These are phyloP conservation scores for Leptinotarsa rubiginosa DNA, from an alignment of 2,888 invertebrate genomes.

Conservation along the genomic window DNA sequence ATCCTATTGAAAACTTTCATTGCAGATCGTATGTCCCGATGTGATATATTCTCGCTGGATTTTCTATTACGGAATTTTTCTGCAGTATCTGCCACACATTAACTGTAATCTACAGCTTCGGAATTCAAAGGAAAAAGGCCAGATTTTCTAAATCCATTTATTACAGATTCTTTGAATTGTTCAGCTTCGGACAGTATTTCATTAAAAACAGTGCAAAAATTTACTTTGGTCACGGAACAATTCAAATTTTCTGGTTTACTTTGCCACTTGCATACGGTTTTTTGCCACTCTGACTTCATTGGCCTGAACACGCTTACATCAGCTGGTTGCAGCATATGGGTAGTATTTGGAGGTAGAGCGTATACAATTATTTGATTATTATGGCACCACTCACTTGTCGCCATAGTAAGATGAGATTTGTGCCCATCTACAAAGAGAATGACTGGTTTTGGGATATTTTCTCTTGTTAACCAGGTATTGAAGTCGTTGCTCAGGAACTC, in stretches of 20 bases:
- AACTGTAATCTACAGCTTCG: no score
- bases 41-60: not conserved
- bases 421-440: conserved; percentile 55
- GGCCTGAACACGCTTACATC: conserved; percentile 55
- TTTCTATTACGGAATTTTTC: not conserved
- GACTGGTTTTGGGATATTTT: conserved; percentile 46
- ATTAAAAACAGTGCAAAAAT: conserved; percentile 51
- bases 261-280: conserved; percentile 48
- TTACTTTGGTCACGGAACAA: conserved; percentile 47
- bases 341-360: conserved; percentile 52
- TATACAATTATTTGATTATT: conserved; percentile 52
- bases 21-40: not conserved
- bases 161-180: no score
- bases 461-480: conserved; percentile 43
- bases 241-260: conserved; percentile 42
- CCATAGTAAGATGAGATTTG: conserved; percentile 51
- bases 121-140: no score
- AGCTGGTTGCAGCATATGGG: conserved; percentile 53
- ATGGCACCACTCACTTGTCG: conserved; percentile 50
- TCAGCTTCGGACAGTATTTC: not conserved
- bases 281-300: conserved; percentile 54
- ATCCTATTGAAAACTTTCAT: not conserved
- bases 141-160: no score
- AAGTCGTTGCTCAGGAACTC: conserved; percentile 49
- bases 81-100: not conserved